These are phyloP conservation scores for Lysiphlebus fabarum DNA, from an alignment of 1,140 invertebrate species.

Conservation along the genomic window DNA sequence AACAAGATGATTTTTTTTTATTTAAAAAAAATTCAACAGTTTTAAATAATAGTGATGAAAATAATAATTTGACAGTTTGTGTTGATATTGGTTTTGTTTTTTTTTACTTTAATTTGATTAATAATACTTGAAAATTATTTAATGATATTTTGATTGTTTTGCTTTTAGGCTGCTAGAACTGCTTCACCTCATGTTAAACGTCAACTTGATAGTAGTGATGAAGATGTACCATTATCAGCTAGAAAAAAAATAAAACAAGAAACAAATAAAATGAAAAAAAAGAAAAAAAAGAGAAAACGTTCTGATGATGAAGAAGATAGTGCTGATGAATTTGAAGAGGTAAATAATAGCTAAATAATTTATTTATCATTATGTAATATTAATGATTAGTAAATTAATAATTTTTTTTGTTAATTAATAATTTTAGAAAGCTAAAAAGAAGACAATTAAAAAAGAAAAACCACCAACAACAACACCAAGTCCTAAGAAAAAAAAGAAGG, in stretches of 20 bases:
- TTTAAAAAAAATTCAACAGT: too few species aligned
- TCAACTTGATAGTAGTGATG: constrained; percentile 58
- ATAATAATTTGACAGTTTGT: too few species aligned
- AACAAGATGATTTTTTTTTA: too few species aligned
- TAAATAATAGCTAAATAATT: constrained; percentile 26
- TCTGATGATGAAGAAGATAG: constrained; percentile 62
- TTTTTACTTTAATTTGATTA: too few species aligned
- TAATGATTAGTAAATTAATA: constrained; percentile 1
- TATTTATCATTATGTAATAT: not conserved
- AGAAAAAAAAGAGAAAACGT: constrained; percentile 57
- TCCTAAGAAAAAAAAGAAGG: constrained; percentile 69
- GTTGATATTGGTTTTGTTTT: too few species aligned
- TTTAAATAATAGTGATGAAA: too few species aligned
- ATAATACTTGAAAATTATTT: too few species aligned
- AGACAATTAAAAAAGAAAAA: constrained; percentile 33
- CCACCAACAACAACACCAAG: constrained; percentile 33
- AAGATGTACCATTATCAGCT: constrained; percentile 65
- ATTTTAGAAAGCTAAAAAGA: constrained; percentile 43
- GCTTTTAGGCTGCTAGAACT: constrained; percentile 37
- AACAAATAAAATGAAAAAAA: constrained; percentile 62
- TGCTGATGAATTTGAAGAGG: constrained; percentile 56
- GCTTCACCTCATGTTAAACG: constrained; percentile 43
- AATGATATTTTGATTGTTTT: not conserved
- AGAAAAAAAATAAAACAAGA: constrained; percentile 72
- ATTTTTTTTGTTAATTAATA: constrained; percentile 7